phyloP scores from a whole-genome alignment of 2,797 vertebrate species.

The Cheirogaleus major region DNA sequence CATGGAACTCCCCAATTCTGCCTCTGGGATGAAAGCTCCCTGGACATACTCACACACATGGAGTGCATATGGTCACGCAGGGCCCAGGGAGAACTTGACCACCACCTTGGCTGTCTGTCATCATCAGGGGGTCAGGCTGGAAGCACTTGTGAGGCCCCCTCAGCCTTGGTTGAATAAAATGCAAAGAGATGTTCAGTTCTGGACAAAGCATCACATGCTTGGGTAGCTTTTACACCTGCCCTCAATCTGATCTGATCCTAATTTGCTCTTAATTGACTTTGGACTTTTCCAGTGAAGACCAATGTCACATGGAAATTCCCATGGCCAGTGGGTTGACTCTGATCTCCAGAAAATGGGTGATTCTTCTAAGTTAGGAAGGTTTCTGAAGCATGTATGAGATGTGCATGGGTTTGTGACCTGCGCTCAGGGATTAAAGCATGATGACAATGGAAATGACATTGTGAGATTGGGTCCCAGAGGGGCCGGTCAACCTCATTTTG shows the following conservation, averaged over 20 bases:
- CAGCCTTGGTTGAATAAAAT: background rate
- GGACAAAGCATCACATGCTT: background rate
- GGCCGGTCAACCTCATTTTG: background rate
- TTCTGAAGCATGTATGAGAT: background rate
- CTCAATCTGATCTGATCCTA: background rate
- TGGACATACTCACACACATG: background rate
- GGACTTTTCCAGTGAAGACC: background rate
- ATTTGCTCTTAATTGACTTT: background rate
- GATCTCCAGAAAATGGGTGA: background rate
- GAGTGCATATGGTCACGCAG: background rate
- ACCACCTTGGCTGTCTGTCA: background rate
- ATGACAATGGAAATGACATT: background rate
- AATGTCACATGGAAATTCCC: background rate
- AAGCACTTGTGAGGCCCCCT: background rate
- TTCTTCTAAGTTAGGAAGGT: background rate
- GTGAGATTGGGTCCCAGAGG: background rate
- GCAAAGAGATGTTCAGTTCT: background rate
- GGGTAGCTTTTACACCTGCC: background rate
- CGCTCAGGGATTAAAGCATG: background rate
- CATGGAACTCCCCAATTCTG: background rate
- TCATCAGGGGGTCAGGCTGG: background rate
- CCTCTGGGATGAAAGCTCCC: background rate
- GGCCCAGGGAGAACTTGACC: background rate
- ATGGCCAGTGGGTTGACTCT: background rate
- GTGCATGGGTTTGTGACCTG: background rate